Percentiles rank a stretch among this genome's conserved stretches.
Evolutionary conservation across 2,888 invertebrate genomes (phyloP).

Genomic region (Endomychus coccineus): DNA sequence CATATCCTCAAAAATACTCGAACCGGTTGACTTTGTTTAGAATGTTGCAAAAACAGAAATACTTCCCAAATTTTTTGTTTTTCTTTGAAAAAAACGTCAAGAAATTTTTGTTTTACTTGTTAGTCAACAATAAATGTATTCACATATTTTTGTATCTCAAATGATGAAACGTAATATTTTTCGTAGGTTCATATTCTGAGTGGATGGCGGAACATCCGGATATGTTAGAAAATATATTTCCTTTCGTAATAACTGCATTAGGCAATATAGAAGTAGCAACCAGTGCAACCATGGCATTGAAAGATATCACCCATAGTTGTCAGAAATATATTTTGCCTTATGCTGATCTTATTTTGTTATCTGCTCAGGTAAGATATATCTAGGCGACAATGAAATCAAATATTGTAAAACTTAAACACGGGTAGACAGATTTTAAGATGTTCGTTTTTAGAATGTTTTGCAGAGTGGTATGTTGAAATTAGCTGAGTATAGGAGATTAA

Average conservation of each 20-base stretch:
- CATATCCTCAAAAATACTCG: too few species aligned
- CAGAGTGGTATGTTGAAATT: constrained; percentile 52
- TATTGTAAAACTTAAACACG: too few species aligned
- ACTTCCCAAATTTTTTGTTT: too few species aligned
- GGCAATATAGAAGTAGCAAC: constrained; percentile 61
- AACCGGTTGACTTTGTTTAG: too few species aligned
- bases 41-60: too few species aligned
- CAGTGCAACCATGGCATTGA: constrained; percentile 78
- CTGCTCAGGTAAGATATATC: constrained; percentile 58
- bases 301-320: constrained; percentile 81
- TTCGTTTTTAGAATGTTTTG: constrained; percentile 46
- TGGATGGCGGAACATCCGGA: constrained; percentile 73
- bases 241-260: constrained; percentile 61
- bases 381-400: too few species aligned
- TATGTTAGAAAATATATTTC: constrained; percentile 58
- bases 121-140: too few species aligned
- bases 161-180: too few species aligned
- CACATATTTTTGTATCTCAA: too few species aligned
- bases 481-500: constrained; percentile 63
- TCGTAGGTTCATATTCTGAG: constrained; percentile 75
- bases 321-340: constrained; percentile 65
- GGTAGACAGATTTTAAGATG: neutral
- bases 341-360: constrained; percentile 66
- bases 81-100: too few species aligned
- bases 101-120: too few species aligned